Conservation (phyloP, 2,113 vertebrate species). For the Sakesphorus luctuosus region DNA sequence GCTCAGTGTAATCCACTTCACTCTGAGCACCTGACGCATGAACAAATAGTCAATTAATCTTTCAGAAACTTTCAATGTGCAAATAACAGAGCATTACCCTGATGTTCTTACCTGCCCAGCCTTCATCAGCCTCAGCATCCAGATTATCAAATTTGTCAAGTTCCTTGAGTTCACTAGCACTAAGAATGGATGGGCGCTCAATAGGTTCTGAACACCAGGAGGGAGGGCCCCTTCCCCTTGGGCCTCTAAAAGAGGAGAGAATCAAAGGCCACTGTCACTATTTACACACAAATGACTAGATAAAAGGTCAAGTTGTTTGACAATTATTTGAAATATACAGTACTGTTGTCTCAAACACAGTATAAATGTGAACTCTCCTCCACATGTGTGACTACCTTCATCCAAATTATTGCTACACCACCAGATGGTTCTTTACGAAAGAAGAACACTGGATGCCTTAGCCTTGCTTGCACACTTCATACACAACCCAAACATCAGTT, state of each 20-base stretch:
- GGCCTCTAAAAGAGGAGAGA: slow-evolving; percentile 70
- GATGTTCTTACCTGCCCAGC: slow-evolving; percentile 91
- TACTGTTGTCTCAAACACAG: background rate
- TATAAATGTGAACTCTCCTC: background rate
- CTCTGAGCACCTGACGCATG: slow-evolving; percentile 89
- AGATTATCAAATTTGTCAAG: slow-evolving; percentile 95
- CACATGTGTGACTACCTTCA: rapidly evolving
- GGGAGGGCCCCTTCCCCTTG: slow-evolving; percentile 82
- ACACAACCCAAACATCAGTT: background rate
- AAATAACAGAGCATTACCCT: background rate
- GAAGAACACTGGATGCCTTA: background rate
- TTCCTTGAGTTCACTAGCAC: slow-evolving; percentile 94
- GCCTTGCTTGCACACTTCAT: background rate
- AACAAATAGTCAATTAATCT: background rate
- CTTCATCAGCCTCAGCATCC: slow-evolving; percentile 95
- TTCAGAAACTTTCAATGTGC: background rate
- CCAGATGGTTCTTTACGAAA: background rate
- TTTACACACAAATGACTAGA: background rate
- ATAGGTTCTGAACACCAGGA: slow-evolving; percentile 86
- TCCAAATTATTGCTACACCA: background rate
- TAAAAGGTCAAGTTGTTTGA: background rate
- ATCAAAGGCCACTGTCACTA: background rate
- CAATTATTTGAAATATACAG: background rate
- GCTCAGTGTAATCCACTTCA: slow-evolving; percentile 98
- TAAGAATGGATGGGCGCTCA: slow-evolving; percentile 94